Percentiles rank a stretch among this genome's conserved stretches.
These are phyloP conservation scores for Silvanus unidentatus DNA, from an alignment of 2,888 invertebrate genomes.

Conservation along the genomic window DNA sequence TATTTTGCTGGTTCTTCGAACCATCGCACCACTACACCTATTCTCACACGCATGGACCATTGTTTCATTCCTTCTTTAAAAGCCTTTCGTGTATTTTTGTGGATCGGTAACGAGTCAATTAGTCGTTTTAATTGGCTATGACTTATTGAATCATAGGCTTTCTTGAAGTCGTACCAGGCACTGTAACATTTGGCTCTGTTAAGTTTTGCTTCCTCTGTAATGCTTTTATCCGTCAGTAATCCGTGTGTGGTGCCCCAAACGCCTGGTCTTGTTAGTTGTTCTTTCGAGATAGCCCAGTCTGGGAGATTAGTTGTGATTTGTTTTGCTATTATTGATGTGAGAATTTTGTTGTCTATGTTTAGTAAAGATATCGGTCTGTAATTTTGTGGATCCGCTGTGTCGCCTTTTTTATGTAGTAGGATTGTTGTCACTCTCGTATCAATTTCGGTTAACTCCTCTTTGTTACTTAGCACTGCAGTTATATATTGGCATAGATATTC, in stretches of 20 bases:
- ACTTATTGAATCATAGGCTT: conserved; percentile 12
- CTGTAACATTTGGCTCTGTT: conserved; percentile 14
- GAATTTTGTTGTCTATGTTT: conserved; percentile 27
- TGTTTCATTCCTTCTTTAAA: conserved; percentile 7
- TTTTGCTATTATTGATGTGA: conserved; percentile 19
- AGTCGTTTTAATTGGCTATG: conserved; percentile 14
- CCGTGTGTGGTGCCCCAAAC: conserved; percentile 27
- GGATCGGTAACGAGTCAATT: conserved; percentile 12
- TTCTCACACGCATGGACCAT: conserved; percentile 4
- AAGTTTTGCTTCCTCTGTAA: conserved; percentile 14
- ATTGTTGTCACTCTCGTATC: conserved; percentile 18
- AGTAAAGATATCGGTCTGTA: conserved; percentile 28
- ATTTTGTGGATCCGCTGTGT: conserved; percentile 20
- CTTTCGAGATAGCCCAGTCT: conserved; percentile 14
- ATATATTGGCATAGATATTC: no score
- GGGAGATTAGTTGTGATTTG: conserved; percentile 11
- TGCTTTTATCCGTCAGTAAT: conserved; percentile 21
- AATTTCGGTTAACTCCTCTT: conserved; percentile 8
- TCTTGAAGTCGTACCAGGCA: conserved; percentile 18
- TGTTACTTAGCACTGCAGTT: not conserved
- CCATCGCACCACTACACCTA: no score
- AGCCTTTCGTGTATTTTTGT: conserved; percentile 4
- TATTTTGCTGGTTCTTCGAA: no score
- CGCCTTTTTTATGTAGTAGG: conserved; percentile 28
- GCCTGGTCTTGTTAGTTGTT: conserved; percentile 18